These are phyloP conservation scores for Hymenopus coronatus DNA, from an alignment of 2,888 invertebrate genomes.

Conservation along the genomic window DNA sequence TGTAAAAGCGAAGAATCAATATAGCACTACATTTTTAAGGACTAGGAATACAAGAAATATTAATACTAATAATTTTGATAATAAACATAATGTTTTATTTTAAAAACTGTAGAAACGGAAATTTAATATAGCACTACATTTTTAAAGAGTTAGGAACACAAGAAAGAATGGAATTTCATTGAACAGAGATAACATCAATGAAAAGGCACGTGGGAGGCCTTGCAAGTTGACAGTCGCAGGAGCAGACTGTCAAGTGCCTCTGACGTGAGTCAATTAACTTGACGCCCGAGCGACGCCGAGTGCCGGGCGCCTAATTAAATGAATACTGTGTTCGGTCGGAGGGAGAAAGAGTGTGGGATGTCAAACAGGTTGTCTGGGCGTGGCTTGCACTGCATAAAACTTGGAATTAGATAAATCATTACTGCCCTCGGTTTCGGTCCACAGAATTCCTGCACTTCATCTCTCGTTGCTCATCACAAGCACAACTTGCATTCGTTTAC, in stretches of 20 bases:
- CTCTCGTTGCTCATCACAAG: too few species aligned
- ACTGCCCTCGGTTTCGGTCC: neutral
- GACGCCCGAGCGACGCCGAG: slow-evolving; percentile 10
- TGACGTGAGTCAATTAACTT: slow-evolving; percentile 11
- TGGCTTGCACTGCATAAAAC: neutral
- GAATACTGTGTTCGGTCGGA: neutral
- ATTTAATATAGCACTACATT: neutral
- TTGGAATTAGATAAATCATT: neutral
- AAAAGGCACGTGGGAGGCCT: neutral
- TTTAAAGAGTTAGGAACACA: neutral
- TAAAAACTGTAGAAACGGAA: too few species aligned
- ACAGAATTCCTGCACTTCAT: neutral
- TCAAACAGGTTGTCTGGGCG: slow-evolving; percentile 3
- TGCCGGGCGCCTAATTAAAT: slow-evolving; percentile 6
- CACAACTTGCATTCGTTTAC: too few species aligned
- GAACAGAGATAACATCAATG: neutral
- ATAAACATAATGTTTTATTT: too few species aligned
- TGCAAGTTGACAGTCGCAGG: neutral
- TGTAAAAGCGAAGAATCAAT: too few species aligned
- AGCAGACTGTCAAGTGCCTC: neutral
- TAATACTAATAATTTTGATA: too few species aligned
- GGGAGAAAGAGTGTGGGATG: neutral
- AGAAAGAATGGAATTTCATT: neutral
- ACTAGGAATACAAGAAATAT: too few species aligned
- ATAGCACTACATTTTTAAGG: too few species aligned